These are phyloP conservation scores for Drosophila engyochracea DNA, from an alignment of 2,888 invertebrate species.

Conservation along the genomic window DNA sequence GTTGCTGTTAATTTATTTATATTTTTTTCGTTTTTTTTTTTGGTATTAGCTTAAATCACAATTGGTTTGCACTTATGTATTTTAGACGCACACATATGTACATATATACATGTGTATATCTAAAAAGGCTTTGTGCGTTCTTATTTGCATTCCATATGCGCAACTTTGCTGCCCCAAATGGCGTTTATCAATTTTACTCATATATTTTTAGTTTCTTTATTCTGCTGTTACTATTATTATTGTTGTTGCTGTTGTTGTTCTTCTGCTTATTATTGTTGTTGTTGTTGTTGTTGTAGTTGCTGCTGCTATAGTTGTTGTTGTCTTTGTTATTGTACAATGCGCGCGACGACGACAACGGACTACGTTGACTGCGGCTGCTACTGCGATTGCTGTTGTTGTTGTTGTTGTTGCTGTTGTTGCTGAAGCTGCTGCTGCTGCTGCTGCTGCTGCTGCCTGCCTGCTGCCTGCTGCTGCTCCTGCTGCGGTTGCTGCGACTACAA, in stretches of 20 bases:
- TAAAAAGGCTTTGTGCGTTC: conserved; percentile 36
- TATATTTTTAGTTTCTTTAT: not conserved
- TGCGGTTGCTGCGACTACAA: conserved; percentile 74
- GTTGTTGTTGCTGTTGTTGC: conserved; percentile 40
- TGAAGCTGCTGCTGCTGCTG: conserved; percentile 71
- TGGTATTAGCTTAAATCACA: conserved; percentile 71
- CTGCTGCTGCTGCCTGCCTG: conserved; percentile 70
- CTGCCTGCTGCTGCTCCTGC: conserved; percentile 85
- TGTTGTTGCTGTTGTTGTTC: conserved; percentile 20
- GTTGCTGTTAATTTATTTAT: not conserved
- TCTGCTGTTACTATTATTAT: conserved; percentile 7
- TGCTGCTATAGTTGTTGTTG: conserved; percentile 28
- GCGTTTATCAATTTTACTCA: conserved; percentile 18
- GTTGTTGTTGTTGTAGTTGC: not conserved
- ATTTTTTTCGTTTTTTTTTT: conserved; percentile 9
- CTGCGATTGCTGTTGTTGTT: conserved; percentile 65
- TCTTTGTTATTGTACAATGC: conserved; percentile 52
- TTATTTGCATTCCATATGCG: conserved; percentile 75
- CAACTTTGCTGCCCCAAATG: conserved; percentile 33
- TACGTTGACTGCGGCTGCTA: conserved; percentile 85
- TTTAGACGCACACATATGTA: conserved; percentile 7
- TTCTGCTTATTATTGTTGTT: conserved; percentile 22
- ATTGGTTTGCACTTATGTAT: conserved; percentile 59
- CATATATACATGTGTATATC: conserved; percentile 22
- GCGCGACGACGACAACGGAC: conserved; percentile 41